These are phyloP conservation scores for Physella acuta DNA, from an alignment of 1,140 invertebrate genomes.

Conservation along the genomic window DNA sequence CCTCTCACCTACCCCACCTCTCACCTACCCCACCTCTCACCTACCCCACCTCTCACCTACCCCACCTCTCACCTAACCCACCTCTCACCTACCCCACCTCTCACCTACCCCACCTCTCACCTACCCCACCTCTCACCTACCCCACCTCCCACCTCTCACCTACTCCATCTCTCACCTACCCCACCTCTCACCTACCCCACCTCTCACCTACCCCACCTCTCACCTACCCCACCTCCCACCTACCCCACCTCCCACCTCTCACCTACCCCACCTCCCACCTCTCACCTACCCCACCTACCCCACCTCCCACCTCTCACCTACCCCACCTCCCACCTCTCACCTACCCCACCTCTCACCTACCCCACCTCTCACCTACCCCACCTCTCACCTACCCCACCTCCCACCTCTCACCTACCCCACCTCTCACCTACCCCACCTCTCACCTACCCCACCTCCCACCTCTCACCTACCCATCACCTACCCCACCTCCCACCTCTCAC, in stretches of 20 bases:
- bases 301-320: slow-evolving; percentile 1
- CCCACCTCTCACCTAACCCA: not conserved
- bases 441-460: not conserved
- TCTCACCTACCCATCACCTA: not conserved
- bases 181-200: not conserved
- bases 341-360: not conserved
- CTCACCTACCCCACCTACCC: not conserved
- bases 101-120: not conserved
- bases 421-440: not conserved
- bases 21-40: not conserved
- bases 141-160: not conserved
- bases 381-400: not conserved
- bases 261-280: not conserved
- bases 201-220: not conserved
- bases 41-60: not conserved
- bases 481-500: not conserved
- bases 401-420: not conserved
- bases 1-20: not conserved
- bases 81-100: not conserved
- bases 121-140: slow-evolving; percentile 1
- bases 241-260: not conserved
- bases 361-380: too few relatives aligned
- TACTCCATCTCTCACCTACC: not conserved
- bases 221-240: not conserved
- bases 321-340: not conserved